Conservation (phyloP, 2,113 vertebrate species). For the Rhinolophus sinicus region DNA sequence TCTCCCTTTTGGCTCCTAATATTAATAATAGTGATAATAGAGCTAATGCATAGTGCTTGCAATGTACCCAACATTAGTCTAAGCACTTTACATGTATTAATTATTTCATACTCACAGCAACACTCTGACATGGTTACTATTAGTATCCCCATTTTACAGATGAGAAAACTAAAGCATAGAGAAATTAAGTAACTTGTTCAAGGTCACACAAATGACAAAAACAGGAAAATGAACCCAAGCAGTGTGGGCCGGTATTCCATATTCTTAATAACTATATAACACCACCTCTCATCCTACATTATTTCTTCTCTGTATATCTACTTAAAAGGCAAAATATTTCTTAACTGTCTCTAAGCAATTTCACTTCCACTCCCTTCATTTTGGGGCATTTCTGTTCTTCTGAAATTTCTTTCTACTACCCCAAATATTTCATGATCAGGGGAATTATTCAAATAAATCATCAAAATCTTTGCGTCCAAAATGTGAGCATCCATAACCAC, state of each 20-base stretch:
- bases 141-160: not conserved
- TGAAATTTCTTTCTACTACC: not conserved
- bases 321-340: not conserved
- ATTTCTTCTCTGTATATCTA: not conserved
- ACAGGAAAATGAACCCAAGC: not conserved
- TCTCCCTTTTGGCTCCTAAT: not conserved
- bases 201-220: not conserved
- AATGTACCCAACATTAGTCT: not conserved
- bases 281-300: not conserved
- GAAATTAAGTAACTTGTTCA: not conserved
- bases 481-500: not conserved
- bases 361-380: not conserved
- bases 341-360: not conserved
- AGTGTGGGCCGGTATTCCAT: not conserved
- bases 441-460: not conserved
- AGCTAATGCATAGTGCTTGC: not conserved
- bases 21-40: not conserved
- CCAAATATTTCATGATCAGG: not conserved
- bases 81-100: not conserved
- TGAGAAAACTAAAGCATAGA: not conserved
- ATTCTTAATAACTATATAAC: not conserved
- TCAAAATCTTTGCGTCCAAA: conserved; percentile 12
- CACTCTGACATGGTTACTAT: not conserved
- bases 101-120: not conserved
- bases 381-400: not conserved